Base-by-base conservation (phyloP, 2,113 vertebrate species). In the Camelus bactrianus region DNA sequence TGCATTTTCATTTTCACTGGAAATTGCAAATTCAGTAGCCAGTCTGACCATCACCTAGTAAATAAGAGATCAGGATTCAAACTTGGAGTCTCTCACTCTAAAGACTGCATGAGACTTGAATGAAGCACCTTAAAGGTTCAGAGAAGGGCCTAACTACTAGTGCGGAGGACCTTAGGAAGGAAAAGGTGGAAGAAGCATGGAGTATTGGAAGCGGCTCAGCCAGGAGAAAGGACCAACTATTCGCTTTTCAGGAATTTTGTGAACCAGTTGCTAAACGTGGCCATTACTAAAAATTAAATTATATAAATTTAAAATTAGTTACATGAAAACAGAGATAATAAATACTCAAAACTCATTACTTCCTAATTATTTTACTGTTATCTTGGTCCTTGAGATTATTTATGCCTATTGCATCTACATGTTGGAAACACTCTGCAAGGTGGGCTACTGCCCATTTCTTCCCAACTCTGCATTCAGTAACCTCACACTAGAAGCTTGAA, bases 221-320 rank as follows among this genome's bases (percentile, higher is more conserved):
- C 13, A 67, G 32, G 54, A 84, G 30, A 88, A 87, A 94, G 58
- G 75, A 46, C 5, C 6, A 52, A 70, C 3, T 12, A 26, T 54
- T 77, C 17, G 10, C 12, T 88, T 81, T 62, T 70, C 15, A 50
- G 60, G n/a, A 94, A 62, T 56, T 65, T 30, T 91, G 38, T 20
- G 16, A 93, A 60, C 60, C 85, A 88, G 30, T 32, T 95, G 35
- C 75, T 89, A 85, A 92, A 93, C 9, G 67, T 0, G 0, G 24
- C 54, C 48, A 52, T 85, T 67, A 46, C 28, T 85, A 89, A 94
- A 94, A 88, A 89, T 85, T 84, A 93, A 58, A 96, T 42, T 22
- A 75, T 13, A 76, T 50, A 82, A 82, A 82, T 14, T 65, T 89
- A 76, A 84, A 92, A 80, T 65, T 79, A 80, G 75, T 75, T 80